These are phyloP conservation scores for Vultur gryphus DNA, from an alignment of 2,797 vertebrate genomes.

Conservation along the genomic window DNA sequence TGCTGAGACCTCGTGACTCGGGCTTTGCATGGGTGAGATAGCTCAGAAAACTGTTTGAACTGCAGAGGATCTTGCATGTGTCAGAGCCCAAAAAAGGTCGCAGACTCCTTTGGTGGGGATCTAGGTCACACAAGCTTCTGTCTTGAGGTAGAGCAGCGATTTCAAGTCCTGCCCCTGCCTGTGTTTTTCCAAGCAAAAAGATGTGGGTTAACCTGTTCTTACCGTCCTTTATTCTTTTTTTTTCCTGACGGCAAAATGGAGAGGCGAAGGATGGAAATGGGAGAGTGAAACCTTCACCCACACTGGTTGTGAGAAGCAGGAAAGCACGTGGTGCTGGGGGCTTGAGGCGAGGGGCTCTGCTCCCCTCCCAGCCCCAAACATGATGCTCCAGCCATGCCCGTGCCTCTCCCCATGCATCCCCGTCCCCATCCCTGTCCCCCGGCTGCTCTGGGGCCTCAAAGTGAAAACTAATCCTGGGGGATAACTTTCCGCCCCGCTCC, in stretches of 20 bases:
- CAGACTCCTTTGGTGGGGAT: background rate
- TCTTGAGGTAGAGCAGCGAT: background rate
- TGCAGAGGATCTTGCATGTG: background rate
- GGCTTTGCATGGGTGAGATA: background rate
- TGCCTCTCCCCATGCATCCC: background rate
- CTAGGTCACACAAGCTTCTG: background rate
- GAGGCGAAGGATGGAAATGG: background rate
- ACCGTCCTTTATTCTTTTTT: background rate
- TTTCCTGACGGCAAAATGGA: background rate
- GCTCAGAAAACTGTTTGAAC: background rate
- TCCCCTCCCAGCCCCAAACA: background rate
- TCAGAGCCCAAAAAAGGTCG: background rate
- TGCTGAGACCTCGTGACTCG: background rate
- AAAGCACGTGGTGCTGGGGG: background rate
- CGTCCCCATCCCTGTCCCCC: background rate
- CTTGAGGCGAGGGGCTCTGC: background rate
- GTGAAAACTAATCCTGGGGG: background rate
- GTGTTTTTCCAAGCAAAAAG: background rate
- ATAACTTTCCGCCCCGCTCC: background rate
- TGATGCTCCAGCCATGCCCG: background rate
- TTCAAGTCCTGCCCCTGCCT: background rate
- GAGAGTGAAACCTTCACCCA: background rate
- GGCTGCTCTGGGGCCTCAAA: background rate
- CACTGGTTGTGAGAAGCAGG: background rate
- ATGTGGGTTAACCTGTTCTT: background rate